Base-by-base conservation (phyloP, 2,888 invertebrate genomes). In the Notodonta dromedarius region DNA sequence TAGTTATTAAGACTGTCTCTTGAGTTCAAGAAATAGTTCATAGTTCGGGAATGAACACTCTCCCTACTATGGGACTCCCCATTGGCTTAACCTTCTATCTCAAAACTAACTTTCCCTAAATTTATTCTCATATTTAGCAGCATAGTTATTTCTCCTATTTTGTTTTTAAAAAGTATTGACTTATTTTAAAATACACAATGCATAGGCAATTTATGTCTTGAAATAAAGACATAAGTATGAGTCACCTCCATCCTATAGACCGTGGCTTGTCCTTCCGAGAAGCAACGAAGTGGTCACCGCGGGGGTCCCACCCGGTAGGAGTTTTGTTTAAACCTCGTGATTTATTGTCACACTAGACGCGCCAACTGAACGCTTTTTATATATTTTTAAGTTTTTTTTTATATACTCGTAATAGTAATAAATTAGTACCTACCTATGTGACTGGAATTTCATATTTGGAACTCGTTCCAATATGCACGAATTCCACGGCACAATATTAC, bases 261-360 rank as follows among this genome's bases (percentile, higher is more conserved):
- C 76, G 71, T 70, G 66, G 70, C 62, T 59, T 65, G 58, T 70
- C 77, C 71, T 89, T 89, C 89, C 72, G 39, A 80, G 90, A 90
- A 90, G 83, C 81, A 63, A 62, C 67, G 63, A 63, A 77, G 74
- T 78, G 78, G 81, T 71, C 88, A 79, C 85, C 74, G 80, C 88
- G 80, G 88, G 89, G 82, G 71, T 24, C 70, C 71, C 69, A 66
- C 40, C 40, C 73, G 58, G 72, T 74, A 69, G 73, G 71, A 66
- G 73, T 76, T 75, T 77, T 82, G 79, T 78, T 74, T 76, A 74
- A 76, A 65, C 71, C 71, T 65, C 69, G 73, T 74, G 75, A 74
- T 82, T 83, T 78, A 82, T 80, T 76, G 79, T 81, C 76, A 80
- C 84, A 79, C 84, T 74, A 78, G 61, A 53, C 66, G 60, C 59